Percentiles rank a stretch among this genome's conserved stretches.
phyloP scores from a whole-genome alignment of 1,140 invertebrate genomes.

The Camponotus vicinus region DNA sequence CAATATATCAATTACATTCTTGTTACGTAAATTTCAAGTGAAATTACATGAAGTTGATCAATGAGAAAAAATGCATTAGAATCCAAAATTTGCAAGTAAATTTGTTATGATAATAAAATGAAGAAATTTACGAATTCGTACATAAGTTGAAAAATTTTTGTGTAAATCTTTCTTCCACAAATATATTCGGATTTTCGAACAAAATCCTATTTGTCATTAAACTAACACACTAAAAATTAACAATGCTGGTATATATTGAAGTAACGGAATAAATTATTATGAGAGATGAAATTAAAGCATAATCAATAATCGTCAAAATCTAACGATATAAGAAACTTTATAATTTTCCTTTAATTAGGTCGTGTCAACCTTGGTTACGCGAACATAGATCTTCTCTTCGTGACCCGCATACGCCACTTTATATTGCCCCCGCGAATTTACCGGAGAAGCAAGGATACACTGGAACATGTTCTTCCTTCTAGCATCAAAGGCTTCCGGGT shows the following conservation, averaged over 20 bases:
- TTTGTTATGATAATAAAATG: background rate
- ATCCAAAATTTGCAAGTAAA: background rate
- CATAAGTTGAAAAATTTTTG: background rate
- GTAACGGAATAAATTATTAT: background rate
- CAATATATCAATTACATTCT: background rate
- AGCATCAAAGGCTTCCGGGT: slow-evolving; percentile 47
- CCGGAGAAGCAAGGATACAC: slow-evolving; percentile 21
- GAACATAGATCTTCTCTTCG: slow-evolving; percentile 60
- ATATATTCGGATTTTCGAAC: background rate
- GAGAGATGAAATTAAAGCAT: background rate
- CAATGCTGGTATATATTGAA: background rate
- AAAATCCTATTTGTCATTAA: background rate
- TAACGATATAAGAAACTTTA: slow-evolving; percentile 48
- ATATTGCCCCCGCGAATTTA: slow-evolving; percentile 62
- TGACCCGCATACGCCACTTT: slow-evolving; percentile 68
- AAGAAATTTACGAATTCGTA: background rate
- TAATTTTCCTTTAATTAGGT: slow-evolving; percentile 71
- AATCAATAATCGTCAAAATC: slow-evolving; percentile 35
- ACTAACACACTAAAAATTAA: background rate
- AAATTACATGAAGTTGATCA: background rate
- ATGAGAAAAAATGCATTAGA: background rate
- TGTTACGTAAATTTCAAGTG: background rate
- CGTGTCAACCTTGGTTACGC: slow-evolving; percentile 42
- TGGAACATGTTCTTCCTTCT: slow-evolving; percentile 15
- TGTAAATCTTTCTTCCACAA: background rate